Conservation (phyloP, 2,888 invertebrate species). For the Muscina levida region DNA sequence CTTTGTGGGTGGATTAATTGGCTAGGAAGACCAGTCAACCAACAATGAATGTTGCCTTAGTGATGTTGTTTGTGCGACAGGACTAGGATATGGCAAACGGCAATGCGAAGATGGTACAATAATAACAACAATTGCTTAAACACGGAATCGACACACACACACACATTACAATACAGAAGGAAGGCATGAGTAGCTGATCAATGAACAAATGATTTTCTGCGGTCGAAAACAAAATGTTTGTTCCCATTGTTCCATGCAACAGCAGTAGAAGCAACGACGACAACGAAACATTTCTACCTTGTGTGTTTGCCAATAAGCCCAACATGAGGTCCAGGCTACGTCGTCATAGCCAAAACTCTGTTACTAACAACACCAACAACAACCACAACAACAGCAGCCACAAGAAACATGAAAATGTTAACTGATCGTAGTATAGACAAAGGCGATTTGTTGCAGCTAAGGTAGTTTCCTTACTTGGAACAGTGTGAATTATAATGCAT, state of each 20-base stretch:
- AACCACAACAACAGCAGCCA: not conserved
- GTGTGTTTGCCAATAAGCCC: constrained; percentile 66
- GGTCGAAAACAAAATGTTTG: constrained; percentile 56
- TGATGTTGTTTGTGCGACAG: not conserved
- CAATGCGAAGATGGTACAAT: not conserved
- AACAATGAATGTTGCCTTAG: constrained; percentile 17
- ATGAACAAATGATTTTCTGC: constrained; percentile 66
- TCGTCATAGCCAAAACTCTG: constrained; percentile 32
- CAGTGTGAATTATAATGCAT: constrained; percentile 42
- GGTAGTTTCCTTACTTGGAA: constrained; percentile 60
- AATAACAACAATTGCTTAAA: too few relatives aligned
- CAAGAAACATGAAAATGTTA: constrained; percentile 49
- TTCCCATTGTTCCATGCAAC: constrained; percentile 46
- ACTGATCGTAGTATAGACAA: constrained; percentile 63
- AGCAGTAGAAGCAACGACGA: constrained; percentile 36
- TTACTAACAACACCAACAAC: constrained; percentile 39
- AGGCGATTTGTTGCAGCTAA: constrained; percentile 64
- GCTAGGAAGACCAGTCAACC: constrained; percentile 49
- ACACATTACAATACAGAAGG: constrained; percentile 61
- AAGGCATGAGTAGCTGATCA: constrained; percentile 63
- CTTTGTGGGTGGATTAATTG: constrained; percentile 61
- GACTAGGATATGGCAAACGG: not conserved
- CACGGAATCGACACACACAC: too few relatives aligned
- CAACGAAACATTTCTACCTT: constrained; percentile 28
- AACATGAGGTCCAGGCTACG: constrained; percentile 64